Conservation (phyloP, 1,140 invertebrate genomes). For the Ladona fulva region DNA sequence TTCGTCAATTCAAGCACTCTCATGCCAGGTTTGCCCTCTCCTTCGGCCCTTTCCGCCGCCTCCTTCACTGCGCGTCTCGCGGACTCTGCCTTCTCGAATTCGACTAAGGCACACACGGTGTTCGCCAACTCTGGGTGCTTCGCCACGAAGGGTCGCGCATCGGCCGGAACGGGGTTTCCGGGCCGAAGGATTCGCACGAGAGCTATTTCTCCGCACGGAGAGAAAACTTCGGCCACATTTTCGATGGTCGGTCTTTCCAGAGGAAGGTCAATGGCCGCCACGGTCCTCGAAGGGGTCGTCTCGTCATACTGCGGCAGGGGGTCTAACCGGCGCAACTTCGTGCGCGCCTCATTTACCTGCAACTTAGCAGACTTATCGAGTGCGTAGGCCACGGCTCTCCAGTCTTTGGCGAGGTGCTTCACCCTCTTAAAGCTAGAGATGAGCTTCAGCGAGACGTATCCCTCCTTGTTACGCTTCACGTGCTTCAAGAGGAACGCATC, state of each 20-base stretch:
- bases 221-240: conserved; percentile 78
- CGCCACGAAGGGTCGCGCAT: conserved; percentile 78
- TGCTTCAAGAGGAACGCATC: conserved; percentile 92
- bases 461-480: conserved; percentile 87
- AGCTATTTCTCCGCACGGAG: conserved; percentile 77
- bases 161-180: conserved; percentile 76
- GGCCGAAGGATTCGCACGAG: conserved; percentile 75
- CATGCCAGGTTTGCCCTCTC: conserved; percentile 21
- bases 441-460: conserved; percentile 87
- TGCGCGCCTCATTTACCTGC: conserved; percentile 82
- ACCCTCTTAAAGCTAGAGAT: conserved; percentile 90
- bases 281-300: conserved; percentile 78
- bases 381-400: conserved; percentile 80
- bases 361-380: conserved; percentile 68
- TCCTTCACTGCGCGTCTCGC: conserved; percentile 64
- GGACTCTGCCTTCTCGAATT: conserved; percentile 78
- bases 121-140: conserved; percentile 80
- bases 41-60: conserved; percentile 28
- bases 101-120: conserved; percentile 76
- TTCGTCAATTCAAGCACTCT: conserved; percentile 30
- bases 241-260: conserved; percentile 76
- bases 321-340: conserved; percentile 77
- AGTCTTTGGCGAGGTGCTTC: conserved; percentile 85
- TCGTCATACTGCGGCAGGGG: conserved; percentile 83
- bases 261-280: conserved; percentile 77